Evolutionary conservation across 2,797 vertebrate genomes (phyloP).

Genomic region (Brachymystax lenok): DNA sequence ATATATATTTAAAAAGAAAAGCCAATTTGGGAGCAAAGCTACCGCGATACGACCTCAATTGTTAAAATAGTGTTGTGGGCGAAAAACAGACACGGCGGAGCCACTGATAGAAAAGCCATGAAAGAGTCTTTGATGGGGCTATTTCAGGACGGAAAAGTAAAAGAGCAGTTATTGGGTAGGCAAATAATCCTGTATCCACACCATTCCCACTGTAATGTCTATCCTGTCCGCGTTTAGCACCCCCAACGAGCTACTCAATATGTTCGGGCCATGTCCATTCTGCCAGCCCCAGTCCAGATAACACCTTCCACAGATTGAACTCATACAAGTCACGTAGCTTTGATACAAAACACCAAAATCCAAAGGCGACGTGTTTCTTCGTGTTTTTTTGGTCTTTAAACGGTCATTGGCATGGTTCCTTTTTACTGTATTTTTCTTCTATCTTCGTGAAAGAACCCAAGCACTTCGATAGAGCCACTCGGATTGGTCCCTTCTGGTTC

Average conservation of each 20-base stretch:
- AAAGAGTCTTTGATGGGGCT: constrained; percentile 31
- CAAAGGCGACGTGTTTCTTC: constrained; percentile 51
- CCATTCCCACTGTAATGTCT: constrained; percentile 64
- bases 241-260: constrained; percentile 71
- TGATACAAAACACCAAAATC: constrained; percentile 23
- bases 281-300: constrained; percentile 50
- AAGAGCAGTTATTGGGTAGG: constrained; percentile 28
- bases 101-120: constrained; percentile 43
- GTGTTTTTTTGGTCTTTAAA: constrained; percentile 53
- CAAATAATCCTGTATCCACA: constrained; percentile 66
- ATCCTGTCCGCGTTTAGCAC: constrained; percentile 56
- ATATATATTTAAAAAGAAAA: constrained; percentile 6
- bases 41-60: constrained; percentile 58
- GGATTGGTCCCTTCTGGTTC: constrained; percentile 83
- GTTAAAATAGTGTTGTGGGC: constrained; percentile 24
- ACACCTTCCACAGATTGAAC: constrained; percentile 57
- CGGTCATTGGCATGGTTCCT: constrained; percentile 66
- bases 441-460: constrained; percentile 74
- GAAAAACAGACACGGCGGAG: constrained; percentile 40
- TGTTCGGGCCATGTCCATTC: constrained; percentile 73
- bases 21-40: constrained; percentile 37
- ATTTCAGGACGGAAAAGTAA: constrained; percentile 13
- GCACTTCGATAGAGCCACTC: constrained; percentile 61
- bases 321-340: constrained; percentile 11
- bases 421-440: constrained; percentile 63